Evolutionary conservation across 2,797 vertebrate species (phyloP).

Genomic region (Antrozous pallidus): DNA sequence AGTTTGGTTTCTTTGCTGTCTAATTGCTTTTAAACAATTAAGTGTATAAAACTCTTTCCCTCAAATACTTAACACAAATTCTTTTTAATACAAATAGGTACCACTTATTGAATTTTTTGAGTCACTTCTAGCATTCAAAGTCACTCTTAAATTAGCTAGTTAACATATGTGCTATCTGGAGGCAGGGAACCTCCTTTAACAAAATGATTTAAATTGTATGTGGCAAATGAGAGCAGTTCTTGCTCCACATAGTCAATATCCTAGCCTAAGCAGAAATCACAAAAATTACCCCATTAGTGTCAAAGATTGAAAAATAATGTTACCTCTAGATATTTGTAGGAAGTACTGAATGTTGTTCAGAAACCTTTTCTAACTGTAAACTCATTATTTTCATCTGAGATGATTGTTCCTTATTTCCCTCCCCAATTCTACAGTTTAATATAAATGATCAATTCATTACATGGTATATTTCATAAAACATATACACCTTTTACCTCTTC

Average conservation of each 20-base stretch:
- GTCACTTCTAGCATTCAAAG: neutral
- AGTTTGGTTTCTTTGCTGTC: neutral
- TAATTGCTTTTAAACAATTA: neutral
- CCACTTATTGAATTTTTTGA: neutral
- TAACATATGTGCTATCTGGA: neutral
- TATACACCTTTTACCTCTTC: neutral
- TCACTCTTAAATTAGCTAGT: neutral
- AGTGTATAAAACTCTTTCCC: neutral
- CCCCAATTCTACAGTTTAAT: neutral
- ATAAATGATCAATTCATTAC: conserved; percentile 17
- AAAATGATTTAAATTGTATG: neutral
- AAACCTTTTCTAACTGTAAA: neutral
- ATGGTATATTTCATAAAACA: neutral
- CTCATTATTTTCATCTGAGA: neutral
- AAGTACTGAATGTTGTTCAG: neutral
- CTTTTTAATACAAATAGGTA: neutral
- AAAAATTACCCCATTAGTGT: neutral
- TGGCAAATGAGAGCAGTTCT: neutral
- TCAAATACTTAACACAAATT: neutral
- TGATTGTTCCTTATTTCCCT: neutral
- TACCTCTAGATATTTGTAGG: neutral
- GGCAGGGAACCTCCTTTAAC: neutral
- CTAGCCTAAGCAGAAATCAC: neutral
- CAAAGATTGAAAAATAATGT: neutral
- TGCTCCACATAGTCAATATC: neutral